Evolutionary conservation across 2,797 vertebrate species (phyloP).

Genomic region (Pseudopleuronectes americanus): DNA sequence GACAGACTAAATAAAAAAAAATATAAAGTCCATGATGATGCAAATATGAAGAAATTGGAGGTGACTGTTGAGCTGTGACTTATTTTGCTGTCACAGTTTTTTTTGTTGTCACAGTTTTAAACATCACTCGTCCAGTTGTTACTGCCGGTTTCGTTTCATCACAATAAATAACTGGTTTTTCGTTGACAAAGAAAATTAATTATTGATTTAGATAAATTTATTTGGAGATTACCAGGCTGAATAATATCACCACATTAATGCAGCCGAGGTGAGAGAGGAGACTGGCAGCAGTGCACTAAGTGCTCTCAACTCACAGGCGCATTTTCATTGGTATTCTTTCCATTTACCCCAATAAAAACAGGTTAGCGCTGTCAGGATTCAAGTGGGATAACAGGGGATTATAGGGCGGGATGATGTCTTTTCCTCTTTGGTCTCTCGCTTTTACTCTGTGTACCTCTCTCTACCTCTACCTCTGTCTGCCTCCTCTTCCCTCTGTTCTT

Average conservation of each 20-base stretch:
- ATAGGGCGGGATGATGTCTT: slow-evolving; percentile 50
- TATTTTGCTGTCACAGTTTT: background rate
- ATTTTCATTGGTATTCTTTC: slow-evolving; percentile 54
- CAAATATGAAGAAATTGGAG: background rate
- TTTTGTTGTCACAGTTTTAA: background rate
- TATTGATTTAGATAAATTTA: slow-evolving; percentile 40
- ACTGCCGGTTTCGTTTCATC: background rate
- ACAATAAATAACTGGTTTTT: background rate
- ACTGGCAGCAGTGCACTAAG: slow-evolving; percentile 35
- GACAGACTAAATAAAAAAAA: slow-evolving; percentile 38
- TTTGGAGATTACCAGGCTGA: slow-evolving; percentile 29
- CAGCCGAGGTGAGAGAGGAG: slow-evolving; percentile 22
- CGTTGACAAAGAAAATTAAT: slow-evolving; percentile 20
- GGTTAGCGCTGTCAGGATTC: slow-evolving; percentile 64
- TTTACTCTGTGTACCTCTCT: slow-evolving; percentile 18
- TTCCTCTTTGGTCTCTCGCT: slow-evolving; percentile 29
- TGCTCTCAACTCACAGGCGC: slow-evolving; percentile 33
- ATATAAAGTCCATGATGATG: slow-evolving; percentile 14
- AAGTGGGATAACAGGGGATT: slow-evolving; percentile 67
- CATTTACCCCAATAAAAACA: slow-evolving; percentile 60
- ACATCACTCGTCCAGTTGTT: background rate
- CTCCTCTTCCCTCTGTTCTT: slow-evolving; percentile 28
- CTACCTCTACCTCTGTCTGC: background rate
- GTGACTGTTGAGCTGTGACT: background rate
- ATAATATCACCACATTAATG: slow-evolving; percentile 33